Evolutionary conservation across 2,888 invertebrate genomes (phyloP).

Genomic region (Digitonthophagus gazella): DNA sequence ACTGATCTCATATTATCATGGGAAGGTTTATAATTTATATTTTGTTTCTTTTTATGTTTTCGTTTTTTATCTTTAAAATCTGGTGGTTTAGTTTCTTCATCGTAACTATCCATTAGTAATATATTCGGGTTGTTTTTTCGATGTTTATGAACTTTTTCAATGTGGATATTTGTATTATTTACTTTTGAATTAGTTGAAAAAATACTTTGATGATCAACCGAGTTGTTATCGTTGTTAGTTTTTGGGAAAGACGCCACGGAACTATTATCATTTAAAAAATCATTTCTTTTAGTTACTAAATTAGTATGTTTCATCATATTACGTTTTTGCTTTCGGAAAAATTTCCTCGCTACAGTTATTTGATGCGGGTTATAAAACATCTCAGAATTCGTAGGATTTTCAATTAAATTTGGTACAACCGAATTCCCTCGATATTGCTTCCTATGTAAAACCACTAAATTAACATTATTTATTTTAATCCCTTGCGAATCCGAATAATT

Average conservation of each 20-base stretch:
- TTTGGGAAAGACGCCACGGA: conserved; percentile 41
- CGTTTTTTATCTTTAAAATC: conserved; percentile 38
- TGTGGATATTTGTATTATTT: conserved; percentile 78
- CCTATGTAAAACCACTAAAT: conserved; percentile 67
- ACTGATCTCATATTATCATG: conserved; percentile 59
- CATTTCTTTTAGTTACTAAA: conserved; percentile 61
- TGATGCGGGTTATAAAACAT: conserved; percentile 92
- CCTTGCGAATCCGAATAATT: conserved; percentile 51
- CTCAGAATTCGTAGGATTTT: conserved; percentile 63
- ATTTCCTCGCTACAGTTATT: conserved; percentile 88
- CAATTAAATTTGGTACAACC: conserved; percentile 49
- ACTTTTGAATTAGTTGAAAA: conserved; percentile 73
- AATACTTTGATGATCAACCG: conserved; percentile 54
- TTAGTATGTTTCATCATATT: conserved; percentile 69
- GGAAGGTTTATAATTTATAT: conserved; percentile 30
- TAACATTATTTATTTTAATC: conserved; percentile 60
- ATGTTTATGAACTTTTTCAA: conserved; percentile 61
- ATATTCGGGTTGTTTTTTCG: conserved; percentile 66
- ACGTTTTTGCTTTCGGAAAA: conserved; percentile 83
- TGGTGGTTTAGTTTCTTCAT: conserved; percentile 50
- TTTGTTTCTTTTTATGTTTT: conserved; percentile 40
- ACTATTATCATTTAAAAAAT: conserved; percentile 56
- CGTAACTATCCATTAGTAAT: conserved; percentile 60
- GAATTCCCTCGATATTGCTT: conserved; percentile 72
- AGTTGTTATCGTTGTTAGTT: conserved; percentile 52